Evolutionary conservation across 30 jellyfish, hydroid and myxozoan genomes (phyloP).

Genomic region (Rhopilema esculentum): DNA sequence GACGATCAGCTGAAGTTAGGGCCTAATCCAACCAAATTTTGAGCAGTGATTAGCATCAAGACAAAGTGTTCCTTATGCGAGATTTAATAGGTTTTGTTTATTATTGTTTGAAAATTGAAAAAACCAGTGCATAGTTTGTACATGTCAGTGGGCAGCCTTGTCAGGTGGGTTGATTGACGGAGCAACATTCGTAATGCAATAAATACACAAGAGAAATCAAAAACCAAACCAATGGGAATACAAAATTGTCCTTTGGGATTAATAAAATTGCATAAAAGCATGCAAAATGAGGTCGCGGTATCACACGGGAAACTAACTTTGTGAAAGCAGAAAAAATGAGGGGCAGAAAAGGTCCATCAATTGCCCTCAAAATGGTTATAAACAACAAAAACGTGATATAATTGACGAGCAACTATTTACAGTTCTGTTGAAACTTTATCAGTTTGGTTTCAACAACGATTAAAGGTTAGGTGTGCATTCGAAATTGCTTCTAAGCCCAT

Average conservation of each 20-base stretch:
- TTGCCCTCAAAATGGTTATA: background rate
- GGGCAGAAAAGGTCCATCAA: background rate
- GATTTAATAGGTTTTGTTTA: background rate
- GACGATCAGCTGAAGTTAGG: background rate
- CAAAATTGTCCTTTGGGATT: background rate
- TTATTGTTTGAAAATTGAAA: conserved; percentile 1
- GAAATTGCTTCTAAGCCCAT: too few relatives aligned
- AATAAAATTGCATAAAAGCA: background rate
- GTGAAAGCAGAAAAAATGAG: background rate
- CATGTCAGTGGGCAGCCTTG: background rate
- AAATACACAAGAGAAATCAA: background rate
- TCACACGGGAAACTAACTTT: background rate
- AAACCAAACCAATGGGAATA: background rate
- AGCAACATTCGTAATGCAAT: background rate
- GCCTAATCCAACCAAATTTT: background rate
- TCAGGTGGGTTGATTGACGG: background rate
- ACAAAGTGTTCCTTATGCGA: conserved; percentile 10
- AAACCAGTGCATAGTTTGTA: background rate
- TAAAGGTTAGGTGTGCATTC: too few relatives aligned
- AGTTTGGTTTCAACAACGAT: too few relatives aligned
- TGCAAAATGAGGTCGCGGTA: background rate
- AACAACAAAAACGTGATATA: background rate
- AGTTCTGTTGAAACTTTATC: too few relatives aligned
- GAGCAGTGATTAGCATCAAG: background rate
- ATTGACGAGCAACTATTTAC: background rate